Evolutionary conservation across 2,113 vertebrate genomes (phyloP).

Genomic region (Sebastes schlegelii): DNA sequence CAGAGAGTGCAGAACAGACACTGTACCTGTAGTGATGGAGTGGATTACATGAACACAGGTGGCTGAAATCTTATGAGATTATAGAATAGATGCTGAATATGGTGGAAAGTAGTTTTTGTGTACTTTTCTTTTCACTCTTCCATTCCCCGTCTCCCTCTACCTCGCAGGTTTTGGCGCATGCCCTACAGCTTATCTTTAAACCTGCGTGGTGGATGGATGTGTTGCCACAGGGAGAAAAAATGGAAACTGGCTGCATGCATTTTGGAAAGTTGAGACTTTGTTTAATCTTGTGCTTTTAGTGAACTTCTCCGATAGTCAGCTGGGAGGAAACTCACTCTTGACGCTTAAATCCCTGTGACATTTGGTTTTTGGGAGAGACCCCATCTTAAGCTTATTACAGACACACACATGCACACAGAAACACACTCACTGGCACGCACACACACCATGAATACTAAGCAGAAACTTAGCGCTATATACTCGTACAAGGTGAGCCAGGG

Average conservation of each 20-base stretch:
- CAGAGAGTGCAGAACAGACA: constrained; percentile 65
- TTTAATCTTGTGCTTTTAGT: constrained; percentile 77
- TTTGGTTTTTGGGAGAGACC: constrained; percentile 74
- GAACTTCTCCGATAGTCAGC: constrained; percentile 70
- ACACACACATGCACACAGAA: constrained; percentile 37
- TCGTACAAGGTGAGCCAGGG: constrained; percentile 76
- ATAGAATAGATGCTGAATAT: background rate
- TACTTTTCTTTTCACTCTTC: constrained; percentile 23
- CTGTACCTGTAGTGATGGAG: constrained; percentile 1
- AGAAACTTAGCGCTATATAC: constrained; percentile 56
- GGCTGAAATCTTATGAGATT: constrained; percentile 1
- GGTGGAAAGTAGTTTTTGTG: constrained; percentile 11
- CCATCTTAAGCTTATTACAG: constrained; percentile 60
- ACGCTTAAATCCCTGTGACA: constrained; percentile 77
- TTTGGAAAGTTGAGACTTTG: constrained; percentile 72
- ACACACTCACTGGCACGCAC: constrained; percentile 43
- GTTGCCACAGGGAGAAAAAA: constrained; percentile 67
- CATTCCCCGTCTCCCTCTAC: constrained; percentile 11
- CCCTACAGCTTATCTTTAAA: constrained; percentile 78
- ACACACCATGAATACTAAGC: constrained; percentile 66
- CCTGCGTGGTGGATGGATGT: constrained; percentile 40
- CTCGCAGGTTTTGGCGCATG: constrained; percentile 60
- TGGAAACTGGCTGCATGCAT: constrained; percentile 62
- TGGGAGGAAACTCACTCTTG: constrained; percentile 71
- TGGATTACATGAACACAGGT: constrained; percentile 31